phyloP scores from a whole-genome alignment of 1,140 invertebrate species.

The Philopotamus ludificatus region DNA sequence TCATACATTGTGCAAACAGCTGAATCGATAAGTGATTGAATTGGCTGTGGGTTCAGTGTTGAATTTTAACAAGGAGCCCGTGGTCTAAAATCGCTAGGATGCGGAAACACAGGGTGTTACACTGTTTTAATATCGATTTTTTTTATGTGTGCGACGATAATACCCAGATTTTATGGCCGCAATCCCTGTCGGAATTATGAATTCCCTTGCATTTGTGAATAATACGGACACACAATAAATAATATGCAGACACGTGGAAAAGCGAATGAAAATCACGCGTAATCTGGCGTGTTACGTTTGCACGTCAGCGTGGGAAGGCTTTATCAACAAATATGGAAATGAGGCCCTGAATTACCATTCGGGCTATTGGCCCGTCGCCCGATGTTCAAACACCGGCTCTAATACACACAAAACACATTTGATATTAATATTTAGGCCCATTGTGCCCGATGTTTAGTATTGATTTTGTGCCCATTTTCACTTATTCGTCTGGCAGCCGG shows the following conservation, averaged over 20 bases:
- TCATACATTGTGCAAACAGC: constrained; percentile 24
- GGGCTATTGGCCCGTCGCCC: too few relatives aligned
- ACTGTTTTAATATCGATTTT: too few relatives aligned
- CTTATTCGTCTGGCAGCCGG: too few relatives aligned
- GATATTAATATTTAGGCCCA: too few relatives aligned
- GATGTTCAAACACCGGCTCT: too few relatives aligned
- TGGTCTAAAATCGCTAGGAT: not conserved
- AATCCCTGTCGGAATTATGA: not conserved
- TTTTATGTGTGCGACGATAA: too few relatives aligned
- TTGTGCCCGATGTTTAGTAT: too few relatives aligned
- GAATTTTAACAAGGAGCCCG: constrained; percentile 1
- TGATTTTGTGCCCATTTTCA: too few relatives aligned
- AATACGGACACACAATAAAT: constrained; percentile 7
- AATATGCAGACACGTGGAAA: constrained; percentile 13
- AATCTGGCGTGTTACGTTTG: constrained; percentile 11
- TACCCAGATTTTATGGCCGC: too few relatives aligned
- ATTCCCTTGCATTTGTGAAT: constrained; percentile 11
- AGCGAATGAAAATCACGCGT: constrained; percentile 13
- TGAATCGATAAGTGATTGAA: constrained; percentile 34
- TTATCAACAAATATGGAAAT: constrained; percentile 14
- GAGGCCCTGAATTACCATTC: not conserved
- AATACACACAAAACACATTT: too few relatives aligned
- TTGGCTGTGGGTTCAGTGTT: constrained; percentile 2
- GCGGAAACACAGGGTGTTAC: too few relatives aligned
- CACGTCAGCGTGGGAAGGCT: constrained; percentile 11